Base-by-base conservation (phyloP, 1,140 invertebrate genomes). In the Trichomalopsis sarcophagae region DNA sequence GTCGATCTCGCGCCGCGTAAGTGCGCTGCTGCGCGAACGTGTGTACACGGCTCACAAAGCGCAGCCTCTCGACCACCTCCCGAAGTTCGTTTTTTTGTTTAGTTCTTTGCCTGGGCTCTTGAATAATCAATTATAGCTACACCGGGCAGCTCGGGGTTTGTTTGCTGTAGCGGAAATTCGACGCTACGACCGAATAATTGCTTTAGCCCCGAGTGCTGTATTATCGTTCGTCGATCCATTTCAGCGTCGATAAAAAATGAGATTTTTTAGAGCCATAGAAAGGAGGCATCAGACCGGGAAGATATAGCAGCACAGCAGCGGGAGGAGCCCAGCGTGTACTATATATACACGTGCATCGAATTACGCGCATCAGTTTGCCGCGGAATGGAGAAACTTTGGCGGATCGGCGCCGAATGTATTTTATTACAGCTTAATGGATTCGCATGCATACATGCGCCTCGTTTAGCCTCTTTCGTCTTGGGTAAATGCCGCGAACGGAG, bases 361-460 rank as follows among this genome's bases (percentile, higher is more conserved):
- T 92, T 92, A 92, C 88, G 89, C 89, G 91, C 91, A 89, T 91
- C 90, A 91, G 89, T 92, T 91, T 91, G 90, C 90, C 84, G 87
- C 86, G 87, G 90, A 92, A 91, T 92, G 90, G 90, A 86, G 87
- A 91, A 92, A 92, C 89, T 92, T 92, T 89, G 84, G 86, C 80
- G 75, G 69, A 68, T 40, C 33, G 36, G 47, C 87, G 87, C 84
- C 84, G 86, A 87, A 89, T 87, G 87, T 89, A 88, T 88, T 86
- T 89, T 89, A 86, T 85, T 71, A 79, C 82, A 78, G 75, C 55
- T 85, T 84, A 69, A 82, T 84, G 87, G 84, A 87, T 87, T 85
- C 87, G 84, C 80, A 17, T 40, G 84, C 84, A 84, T 73, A 17
- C n/a, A 27, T 9, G 47, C 9, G 55, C 17, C 17, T 62, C 21